Evolutionary conservation across 2,888 invertebrate genomes (phyloP).

Genomic region (Zygogramma bicolorata): DNA sequence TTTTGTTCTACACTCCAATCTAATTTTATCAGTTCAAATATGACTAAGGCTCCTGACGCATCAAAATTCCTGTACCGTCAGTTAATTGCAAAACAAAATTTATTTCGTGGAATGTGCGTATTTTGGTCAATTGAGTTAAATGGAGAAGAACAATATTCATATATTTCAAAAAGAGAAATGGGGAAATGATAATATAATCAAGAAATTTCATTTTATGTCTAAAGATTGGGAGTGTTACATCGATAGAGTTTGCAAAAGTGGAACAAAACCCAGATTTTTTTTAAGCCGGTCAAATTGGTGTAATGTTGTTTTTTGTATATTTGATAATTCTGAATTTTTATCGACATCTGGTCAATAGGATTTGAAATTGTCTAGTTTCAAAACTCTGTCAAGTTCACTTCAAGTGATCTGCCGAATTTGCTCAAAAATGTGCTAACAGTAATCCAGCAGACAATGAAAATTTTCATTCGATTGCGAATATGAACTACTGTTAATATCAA

Average conservation of each 20-base stretch:
- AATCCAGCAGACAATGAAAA: not conserved
- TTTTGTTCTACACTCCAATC: not conserved
- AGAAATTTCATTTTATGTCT: too few species aligned
- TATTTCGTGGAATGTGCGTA: not conserved
- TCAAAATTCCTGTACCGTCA: not conserved
- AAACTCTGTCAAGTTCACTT: not conserved
- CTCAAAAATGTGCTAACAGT: not conserved
- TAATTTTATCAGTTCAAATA: conserved; percentile 2
- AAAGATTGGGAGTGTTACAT: not conserved
- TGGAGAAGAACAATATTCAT: too few species aligned
- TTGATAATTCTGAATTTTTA: too few species aligned
- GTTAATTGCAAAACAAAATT: not conserved
- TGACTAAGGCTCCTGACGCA: not conserved
- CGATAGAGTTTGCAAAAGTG: not conserved
- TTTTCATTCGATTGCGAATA: not conserved
- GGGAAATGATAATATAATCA: too few species aligned
- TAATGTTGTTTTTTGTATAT: too few species aligned
- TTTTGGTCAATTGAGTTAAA: too few species aligned
- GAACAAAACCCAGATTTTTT: too few species aligned
- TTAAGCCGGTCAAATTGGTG: too few species aligned
- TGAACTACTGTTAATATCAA: conserved; percentile 24
- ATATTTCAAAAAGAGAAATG: not conserved
- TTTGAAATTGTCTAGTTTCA: not conserved
- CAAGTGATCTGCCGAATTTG: not conserved
- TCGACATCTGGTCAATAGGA: too few species aligned